Base-by-base conservation (phyloP, 2,888 invertebrate species). In the Griposia aprilina region DNA sequence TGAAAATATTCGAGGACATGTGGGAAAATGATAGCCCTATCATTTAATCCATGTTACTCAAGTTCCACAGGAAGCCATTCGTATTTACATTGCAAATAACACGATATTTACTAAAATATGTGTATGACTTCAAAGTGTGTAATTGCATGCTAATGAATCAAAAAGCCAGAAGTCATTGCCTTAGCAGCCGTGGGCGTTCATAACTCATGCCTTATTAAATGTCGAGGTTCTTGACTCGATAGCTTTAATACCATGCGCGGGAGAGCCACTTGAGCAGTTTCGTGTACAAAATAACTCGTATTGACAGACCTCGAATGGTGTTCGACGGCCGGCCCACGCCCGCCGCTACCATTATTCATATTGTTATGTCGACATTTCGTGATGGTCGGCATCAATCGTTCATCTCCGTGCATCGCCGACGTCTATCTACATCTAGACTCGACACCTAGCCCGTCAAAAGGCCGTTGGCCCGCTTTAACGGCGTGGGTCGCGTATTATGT, bases 171-270 rank as follows among this genome's bases (percentile, higher is more conserved):
- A 95, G 94, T 94, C 95, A 93, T 94, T 94, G 94, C 91, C 94
- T 94, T 89, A 91, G 88, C 86, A 90, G 88, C 90, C 91, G 94
- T 94, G 93, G 94, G 95, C 93, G 94, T 93, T 93, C 94, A 93
- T 95, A 95, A 95, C 94, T 95, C 94, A 94, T 92, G 92, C 92
- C 92, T 95, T 95, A 96, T 96, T 95, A 94, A 95, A 94, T 93
- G 93, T 91, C 93, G 94, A 94, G 95, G 94, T 95, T 94, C 93
- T 95, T 94, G 94, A 95, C 95, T 94, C 90, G 87, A 82, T 89
- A 84, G 89, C 84, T 90, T 89, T 89, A 89, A 88, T 87, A 86
- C 87, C 87, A 88, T 90, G 90, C 79, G 81, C 84, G 84, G 74
- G 85, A 82, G 88, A 87, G 80, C 86, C 89, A 87, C 81, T 88